These are phyloP conservation scores for Campodea augens DNA, from an alignment of 1,140 invertebrate genomes.

Conservation along the genomic window DNA sequence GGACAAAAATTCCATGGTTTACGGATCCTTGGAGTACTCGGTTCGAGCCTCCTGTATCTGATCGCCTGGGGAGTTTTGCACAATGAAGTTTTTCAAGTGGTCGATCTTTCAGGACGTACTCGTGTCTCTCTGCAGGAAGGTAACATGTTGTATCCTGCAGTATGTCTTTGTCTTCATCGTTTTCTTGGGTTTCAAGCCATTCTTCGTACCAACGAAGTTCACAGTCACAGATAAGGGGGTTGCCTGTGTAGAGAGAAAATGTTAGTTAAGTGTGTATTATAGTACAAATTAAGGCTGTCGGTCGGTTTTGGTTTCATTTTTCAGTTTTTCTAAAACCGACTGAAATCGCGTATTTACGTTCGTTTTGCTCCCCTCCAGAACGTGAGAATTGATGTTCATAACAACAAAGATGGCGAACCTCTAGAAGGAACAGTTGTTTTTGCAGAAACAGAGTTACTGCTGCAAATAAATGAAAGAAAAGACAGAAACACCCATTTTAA, in stretches of 20 bases:
- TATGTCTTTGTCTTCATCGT: constrained; percentile 65
- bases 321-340: too few species aligned
- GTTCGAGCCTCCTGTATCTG: background rate
- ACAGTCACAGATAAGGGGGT: constrained; percentile 69
- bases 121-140: constrained; percentile 48
- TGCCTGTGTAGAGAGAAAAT: constrained; percentile 36
- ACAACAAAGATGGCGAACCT: background rate
- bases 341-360: too few species aligned
- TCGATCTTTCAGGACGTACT: constrained; percentile 58
- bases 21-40: background rate
- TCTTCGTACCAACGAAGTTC: constrained; percentile 66
- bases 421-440: background rate
- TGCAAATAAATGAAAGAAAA: background rate
- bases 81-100: constrained; percentile 61
- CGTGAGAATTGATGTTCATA: background rate
- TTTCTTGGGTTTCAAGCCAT: constrained; percentile 51
- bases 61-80: constrained; percentile 19
- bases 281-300: background rate
- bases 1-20: background rate
- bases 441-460: background rate
- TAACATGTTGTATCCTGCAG: constrained; percentile 63
- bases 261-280: background rate
- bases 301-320: too few species aligned
- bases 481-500: background rate
- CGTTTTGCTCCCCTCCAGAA: too few species aligned